Percentiles rank a stretch among this genome's conserved stretches.
Evolutionary conservation across 2,113 vertebrate genomes (phyloP).

Genomic region (Todiramphus saurophagus): DNA sequence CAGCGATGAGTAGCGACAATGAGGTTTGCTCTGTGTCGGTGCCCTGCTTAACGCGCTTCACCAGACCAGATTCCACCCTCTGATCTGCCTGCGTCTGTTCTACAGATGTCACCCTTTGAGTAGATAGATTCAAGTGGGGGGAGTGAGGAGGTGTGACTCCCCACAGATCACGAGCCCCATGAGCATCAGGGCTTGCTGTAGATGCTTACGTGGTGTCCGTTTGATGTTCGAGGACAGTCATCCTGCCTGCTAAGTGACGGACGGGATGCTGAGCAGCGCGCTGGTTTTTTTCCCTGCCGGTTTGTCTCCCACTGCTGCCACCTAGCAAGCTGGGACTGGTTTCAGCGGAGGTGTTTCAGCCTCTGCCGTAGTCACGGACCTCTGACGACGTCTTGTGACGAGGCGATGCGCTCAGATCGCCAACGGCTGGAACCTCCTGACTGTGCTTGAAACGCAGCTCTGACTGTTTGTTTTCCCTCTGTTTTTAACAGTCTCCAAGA

Average conservation of each 20-base stretch:
- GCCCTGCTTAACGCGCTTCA: background rate
- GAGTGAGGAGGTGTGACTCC: background rate
- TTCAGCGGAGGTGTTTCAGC: rapidly evolving
- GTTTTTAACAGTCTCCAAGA: constrained; percentile 81
- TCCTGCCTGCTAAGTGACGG: background rate
- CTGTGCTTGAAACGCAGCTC: background rate
- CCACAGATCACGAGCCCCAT: rapidly evolving
- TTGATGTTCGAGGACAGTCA: background rate
- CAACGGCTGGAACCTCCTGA: background rate
- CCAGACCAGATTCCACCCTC: background rate
- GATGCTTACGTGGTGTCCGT: rapidly evolving
- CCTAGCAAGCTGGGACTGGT: background rate
- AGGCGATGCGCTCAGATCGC: rapidly evolving
- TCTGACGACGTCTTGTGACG: rapidly evolving
- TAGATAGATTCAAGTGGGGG: background rate
- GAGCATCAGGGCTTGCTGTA: background rate
- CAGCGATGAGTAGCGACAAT: background rate
- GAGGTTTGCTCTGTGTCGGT: background rate
- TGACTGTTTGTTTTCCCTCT: background rate
- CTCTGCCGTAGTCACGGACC: too few relatives aligned
- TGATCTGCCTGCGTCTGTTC: rapidly evolving
- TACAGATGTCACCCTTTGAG: rapidly evolving
- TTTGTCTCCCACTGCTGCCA: background rate
- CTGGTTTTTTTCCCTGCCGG: rapidly evolving
- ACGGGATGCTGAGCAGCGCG: background rate